Evolutionary conservation across 2,113 vertebrate species (phyloP).

Genomic region (Sorex araneus): DNA sequence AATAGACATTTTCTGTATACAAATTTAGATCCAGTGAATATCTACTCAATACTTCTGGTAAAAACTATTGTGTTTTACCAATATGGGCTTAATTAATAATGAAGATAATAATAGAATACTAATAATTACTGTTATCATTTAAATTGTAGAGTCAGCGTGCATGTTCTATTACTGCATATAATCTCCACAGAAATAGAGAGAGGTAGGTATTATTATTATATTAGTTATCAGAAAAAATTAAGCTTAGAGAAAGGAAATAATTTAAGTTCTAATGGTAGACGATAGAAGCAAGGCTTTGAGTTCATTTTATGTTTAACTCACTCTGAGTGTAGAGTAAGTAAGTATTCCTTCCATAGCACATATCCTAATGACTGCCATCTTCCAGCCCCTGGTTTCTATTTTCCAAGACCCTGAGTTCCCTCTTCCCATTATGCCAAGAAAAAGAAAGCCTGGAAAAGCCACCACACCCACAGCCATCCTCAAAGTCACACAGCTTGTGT

Average conservation of each 20-base stretch:
- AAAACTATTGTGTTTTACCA: background rate
- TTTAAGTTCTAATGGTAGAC: background rate
- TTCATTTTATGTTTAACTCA: background rate
- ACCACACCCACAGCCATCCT: no score
- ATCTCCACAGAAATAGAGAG: background rate
- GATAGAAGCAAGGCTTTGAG: background rate
- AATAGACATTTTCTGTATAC: background rate
- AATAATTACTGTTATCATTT: constrained; percentile 10
- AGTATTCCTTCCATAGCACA: no score
- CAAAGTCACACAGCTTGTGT: no score
- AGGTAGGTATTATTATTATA: background rate
- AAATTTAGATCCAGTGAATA: constrained; percentile 27
- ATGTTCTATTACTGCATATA: constrained; percentile 24
- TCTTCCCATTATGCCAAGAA: background rate
- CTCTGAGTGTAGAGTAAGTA: no score
- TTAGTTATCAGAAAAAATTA: background rate
- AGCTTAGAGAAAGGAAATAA: constrained; percentile 2
- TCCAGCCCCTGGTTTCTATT: background rate
- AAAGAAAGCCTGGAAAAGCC: no score
- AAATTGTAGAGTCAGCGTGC: background rate
- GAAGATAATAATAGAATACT: background rate
- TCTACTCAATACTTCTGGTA: background rate
- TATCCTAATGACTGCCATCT: no score
- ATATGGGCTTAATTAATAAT: background rate
- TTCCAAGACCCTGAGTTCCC: background rate